These are phyloP conservation scores for Sebastes miniatus DNA, from an alignment of 2,797 vertebrate genomes.

Conservation along the genomic window DNA sequence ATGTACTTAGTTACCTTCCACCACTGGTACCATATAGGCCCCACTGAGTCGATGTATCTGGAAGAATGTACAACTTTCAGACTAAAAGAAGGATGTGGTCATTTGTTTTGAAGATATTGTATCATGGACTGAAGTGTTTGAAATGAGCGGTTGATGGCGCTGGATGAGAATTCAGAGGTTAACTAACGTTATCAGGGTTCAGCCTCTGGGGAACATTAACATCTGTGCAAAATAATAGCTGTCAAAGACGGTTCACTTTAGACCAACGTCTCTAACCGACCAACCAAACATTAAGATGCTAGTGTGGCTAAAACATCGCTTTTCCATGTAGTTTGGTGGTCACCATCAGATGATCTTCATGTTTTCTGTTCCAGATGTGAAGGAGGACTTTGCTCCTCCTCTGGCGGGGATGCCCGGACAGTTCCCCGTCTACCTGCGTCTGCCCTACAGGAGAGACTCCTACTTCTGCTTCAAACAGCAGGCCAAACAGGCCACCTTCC, in stretches of 20 bases:
- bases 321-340: not conserved
- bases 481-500: constrained; percentile 77
- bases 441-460: constrained; percentile 86
- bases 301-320: not conserved
- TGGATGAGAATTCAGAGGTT: not conserved
- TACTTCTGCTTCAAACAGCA: constrained; percentile 88
- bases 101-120: not conserved
- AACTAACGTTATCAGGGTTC: too few species aligned
- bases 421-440: constrained; percentile 90
- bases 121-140: too few species aligned
- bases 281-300: not conserved
- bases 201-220: not conserved
- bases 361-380: constrained; percentile 69
- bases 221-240: not conserved
- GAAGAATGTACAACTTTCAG: not conserved
- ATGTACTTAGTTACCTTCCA: not conserved
- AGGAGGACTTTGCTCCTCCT: constrained; percentile 82
- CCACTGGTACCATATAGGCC: not conserved
- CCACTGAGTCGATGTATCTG: not conserved
- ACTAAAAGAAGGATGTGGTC: not conserved
- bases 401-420: constrained; percentile 81
- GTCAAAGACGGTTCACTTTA: not conserved
- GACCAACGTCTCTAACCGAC: not conserved
- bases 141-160: too few species aligned
- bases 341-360: not conserved